Base-by-base conservation (phyloP, 2,888 invertebrate genomes). In the Andrena praecox region DNA sequence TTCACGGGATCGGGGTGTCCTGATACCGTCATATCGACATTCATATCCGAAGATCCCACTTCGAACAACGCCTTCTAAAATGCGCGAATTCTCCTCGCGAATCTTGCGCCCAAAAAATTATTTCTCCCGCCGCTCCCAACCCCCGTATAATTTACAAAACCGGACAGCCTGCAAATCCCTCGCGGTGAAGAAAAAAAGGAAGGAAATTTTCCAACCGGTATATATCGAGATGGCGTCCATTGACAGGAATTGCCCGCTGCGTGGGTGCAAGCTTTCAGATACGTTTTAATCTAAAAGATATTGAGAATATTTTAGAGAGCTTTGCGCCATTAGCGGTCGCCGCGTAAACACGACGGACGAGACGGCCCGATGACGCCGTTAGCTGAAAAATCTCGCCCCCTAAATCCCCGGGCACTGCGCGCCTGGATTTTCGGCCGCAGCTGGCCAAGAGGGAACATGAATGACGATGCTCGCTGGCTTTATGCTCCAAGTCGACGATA, bases 1-100 rank as follows among this genome's bases (percentile, higher is more conserved):
- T 87, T 84, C 88, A 78, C 81, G 85, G 81, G 87, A 85, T 85
- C 79, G 72, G 62, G 74, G 64, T 52, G 60, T 31, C 77, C 64
- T 64, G 74, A 86, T 88, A 87, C 72, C 84, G 72, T 69, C 73
- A 69, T 70, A 82, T 75, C 67, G 84, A 60, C 69, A 12, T 63
- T 84, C 79, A 80, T 82, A 82, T 81, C 71, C 72, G 42, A 52
- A 42, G 69, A 77, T 42, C 12, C 35, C 10, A 12, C 35, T 10
- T 42, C 1, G 12, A 42, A 42, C 35, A 4, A 42, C 42, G 12
- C 42, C 16, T 42, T 16, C 42, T 16, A 16, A 42, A 42, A 16
- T 42, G 12, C 42, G 16, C 42, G 42, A 42, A 42, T 42, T 12
- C 42, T 12, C 4, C 12, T 12, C 42, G 42, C 12, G 12, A 42